Base-by-base conservation (phyloP, 1,140 invertebrate genomes). In the Pseudoatta argentina region DNA sequence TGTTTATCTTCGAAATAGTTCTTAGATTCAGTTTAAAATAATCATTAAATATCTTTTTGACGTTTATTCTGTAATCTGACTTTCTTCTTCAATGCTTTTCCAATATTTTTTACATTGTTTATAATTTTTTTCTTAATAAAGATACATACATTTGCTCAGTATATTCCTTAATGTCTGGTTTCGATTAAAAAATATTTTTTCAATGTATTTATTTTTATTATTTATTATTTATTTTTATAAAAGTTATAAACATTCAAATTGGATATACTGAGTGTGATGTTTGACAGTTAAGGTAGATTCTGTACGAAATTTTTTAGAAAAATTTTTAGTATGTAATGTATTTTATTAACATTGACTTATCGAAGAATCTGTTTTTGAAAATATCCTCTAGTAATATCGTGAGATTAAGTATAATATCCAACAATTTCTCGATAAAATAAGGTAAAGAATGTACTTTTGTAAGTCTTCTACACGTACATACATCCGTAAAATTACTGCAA, bases 401-500 rank as follows among this genome's bases (percentile, higher is more conserved):
- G 24, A 24, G 3, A 0, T 48, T 2, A 18, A 18, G 10, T 16
- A 24, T 18, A 30, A 61, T 27, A 48, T 14, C 21, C 44, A 18
- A 0, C 55, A 44, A 34, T 63, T 61, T 63, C 73, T 64, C 75
- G 39, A 27, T 4, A 21, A 67, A 67, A 7, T 48, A 16, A 48
- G 2, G 6, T 63, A 48, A 77, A 48, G 75, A 44, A 63, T 55
- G 24, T 24, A 27, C 34, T 39, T 8, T 39, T 21, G 21, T 64
- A 63, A 64, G 64, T 48, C 44, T 48, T 44, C 16, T 7, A 44
- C 21, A 64, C 48, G 57, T 14, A 16, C 39, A 44, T 44, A 61
- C 39, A 63, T 18, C 10, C 24, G 75, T 39, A 44, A 77, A 77
- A 18, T 39, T 59, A 27, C 30, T 53, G 30, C 75, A 77, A 64